Base-by-base conservation (phyloP, 1,140 invertebrate species). In the Drosophila kikkawai region DNA sequence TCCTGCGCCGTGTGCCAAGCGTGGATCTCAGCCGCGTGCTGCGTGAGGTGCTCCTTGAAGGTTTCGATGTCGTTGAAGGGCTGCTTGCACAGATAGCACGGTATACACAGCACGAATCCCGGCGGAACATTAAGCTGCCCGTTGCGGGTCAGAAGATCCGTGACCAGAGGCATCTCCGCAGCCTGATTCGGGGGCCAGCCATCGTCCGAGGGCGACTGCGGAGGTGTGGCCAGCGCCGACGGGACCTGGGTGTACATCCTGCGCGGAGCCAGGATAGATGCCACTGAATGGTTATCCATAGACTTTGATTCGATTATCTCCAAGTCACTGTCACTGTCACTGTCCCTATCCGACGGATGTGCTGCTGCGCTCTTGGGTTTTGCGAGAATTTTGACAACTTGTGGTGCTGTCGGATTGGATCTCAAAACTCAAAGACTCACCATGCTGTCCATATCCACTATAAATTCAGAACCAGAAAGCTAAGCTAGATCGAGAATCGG, bases 1-100 rank as follows among this genome's bases (percentile, higher is more conserved):
- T 17, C 36, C 55, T 29, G 32, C 13, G 19, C n/a, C 2, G 13
- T 17, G 12, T 70, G 42, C 67, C 63, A 53, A 11, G 63, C 32
- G 32, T 59, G n/a, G 12, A 65, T 64, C 4, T 70, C 56, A 11
- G 4, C 17, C 32, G 69, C 65, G 34, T 85, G 82, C 39, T 69
- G 50, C 2, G 7, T 44, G 6, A 85, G 42, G 26, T 85, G 82
- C n/a, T 64, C 61, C 51, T 60, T 55, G 7, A 85, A 71, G 32
- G 29, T 34, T 0, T 65, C 53, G n/a, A 75, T 32, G 29, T 86
- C 39, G 37, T 34, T 53, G 8, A 85, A 85, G 8, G 57, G 82
- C 32, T 70, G 60, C 26, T 79, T 47, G 82, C 82, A 85, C 7
- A 85, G 45, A 45, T 53, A 86, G 17, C 82, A 85, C 1, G 82